phyloP scores from a whole-genome alignment of 1,140 invertebrate genomes.

The Thereuonema tuberculata region DNA sequence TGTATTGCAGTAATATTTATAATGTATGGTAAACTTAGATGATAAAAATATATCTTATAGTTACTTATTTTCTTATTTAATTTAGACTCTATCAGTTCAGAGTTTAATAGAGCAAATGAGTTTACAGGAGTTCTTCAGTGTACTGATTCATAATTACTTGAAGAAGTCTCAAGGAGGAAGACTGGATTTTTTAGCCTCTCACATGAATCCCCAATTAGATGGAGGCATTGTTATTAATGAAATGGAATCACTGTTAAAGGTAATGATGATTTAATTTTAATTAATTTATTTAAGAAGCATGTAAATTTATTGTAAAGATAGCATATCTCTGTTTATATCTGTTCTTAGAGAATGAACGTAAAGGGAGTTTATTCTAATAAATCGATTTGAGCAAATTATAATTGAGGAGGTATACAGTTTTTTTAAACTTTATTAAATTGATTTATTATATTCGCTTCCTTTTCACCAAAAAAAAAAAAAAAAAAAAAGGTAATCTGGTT shows the following conservation, averaged over 20 bases:
- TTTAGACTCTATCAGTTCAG: constrained; percentile 22
- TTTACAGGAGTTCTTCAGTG: constrained; percentile 28
- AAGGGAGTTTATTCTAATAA: not conserved
- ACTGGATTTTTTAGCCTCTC: constrained; percentile 32
- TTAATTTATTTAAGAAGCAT: constrained; percentile 3
- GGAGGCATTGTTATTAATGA: constrained; percentile 24
- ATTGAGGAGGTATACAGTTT: not conserved
- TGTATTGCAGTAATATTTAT: too few relatives aligned
- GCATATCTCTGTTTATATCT: not conserved
- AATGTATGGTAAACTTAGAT: too few relatives aligned
- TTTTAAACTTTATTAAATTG: not conserved
- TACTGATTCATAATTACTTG: constrained; percentile 21
- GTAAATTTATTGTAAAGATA: not conserved
- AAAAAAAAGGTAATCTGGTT: too few relatives aligned
- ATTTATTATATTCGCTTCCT: too few relatives aligned
- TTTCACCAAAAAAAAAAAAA: too few relatives aligned
- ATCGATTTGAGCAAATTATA: not conserved
- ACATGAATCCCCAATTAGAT: constrained; percentile 24
- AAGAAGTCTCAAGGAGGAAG: constrained; percentile 21
- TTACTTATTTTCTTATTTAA: too few relatives aligned
- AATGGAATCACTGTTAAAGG: constrained; percentile 24
- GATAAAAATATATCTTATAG: too few relatives aligned
- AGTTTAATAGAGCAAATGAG: constrained; percentile 22
- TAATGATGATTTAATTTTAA: constrained; percentile 16
- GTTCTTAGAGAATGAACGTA: not conserved